These are phyloP conservation scores for Hirundo rustica DNA, from an alignment of 2,797 vertebrate species.

Conservation along the genomic window DNA sequence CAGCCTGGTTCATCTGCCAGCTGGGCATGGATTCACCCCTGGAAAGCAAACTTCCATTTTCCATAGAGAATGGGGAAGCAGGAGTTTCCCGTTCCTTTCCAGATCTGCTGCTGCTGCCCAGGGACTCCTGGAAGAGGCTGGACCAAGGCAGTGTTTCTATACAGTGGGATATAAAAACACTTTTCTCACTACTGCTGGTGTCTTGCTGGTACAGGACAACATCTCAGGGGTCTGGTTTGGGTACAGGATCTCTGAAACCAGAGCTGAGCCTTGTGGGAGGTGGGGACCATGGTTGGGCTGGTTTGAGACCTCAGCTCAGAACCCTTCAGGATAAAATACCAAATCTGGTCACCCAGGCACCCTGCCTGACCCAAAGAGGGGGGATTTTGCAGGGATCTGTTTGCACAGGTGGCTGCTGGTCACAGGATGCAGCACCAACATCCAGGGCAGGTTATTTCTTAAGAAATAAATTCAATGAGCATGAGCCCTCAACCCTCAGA, in stretches of 20 bases:
- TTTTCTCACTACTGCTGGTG: not conserved
- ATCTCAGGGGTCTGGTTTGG: accelerated
- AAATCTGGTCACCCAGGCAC: not conserved
- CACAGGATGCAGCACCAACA: not conserved
- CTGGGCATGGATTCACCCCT: not conserved
- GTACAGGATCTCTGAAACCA: not conserved
- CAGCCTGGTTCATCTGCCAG: not conserved
- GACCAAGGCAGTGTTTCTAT: accelerated
- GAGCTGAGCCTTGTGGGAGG: not conserved
- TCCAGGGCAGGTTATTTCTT: not conserved
- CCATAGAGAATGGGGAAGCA: accelerated
- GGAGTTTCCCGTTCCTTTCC: not conserved
- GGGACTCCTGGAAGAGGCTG: not conserved
- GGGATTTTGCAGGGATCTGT: not conserved
- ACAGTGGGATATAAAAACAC: not conserved
- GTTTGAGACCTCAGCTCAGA: not conserved
- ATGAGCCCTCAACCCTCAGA: not conserved
- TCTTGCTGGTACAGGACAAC: not conserved
- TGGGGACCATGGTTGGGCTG: accelerated
- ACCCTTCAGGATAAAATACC: not conserved
- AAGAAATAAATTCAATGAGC: not conserved
- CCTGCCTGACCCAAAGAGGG: not conserved
- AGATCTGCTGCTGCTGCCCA: not conserved
- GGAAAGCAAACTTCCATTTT: not conserved
- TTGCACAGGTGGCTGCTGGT: accelerated